Percentiles rank a stretch among this genome's conserved stretches.
Evolutionary conservation across 2,113 vertebrate genomes (phyloP).

Genomic region (Leptosomus discolor): DNA sequence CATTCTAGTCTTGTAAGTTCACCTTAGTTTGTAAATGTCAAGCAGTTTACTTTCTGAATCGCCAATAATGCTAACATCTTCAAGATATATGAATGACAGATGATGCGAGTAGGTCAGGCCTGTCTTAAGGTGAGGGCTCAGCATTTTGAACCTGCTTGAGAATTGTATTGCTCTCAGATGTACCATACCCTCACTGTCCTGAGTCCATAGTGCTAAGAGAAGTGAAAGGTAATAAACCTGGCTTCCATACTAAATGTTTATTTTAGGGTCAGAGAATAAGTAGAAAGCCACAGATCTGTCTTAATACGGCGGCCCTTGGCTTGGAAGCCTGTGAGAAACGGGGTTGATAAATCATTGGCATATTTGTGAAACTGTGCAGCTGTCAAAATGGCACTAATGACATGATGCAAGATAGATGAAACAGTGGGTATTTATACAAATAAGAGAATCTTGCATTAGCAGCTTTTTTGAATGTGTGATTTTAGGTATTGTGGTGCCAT

Average conservation of each 20-base stretch:
- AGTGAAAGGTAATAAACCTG: background rate
- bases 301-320: background rate
- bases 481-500: background rate
- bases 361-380: background rate
- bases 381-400: background rate
- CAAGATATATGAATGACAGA: background rate
- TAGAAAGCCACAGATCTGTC: background rate
- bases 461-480: background rate
- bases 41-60: background rate
- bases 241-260: background rate
- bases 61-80: background rate
- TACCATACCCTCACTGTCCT: background rate
- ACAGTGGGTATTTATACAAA: background rate
- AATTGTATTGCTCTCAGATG: background rate
- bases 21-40: background rate
- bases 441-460: background rate
- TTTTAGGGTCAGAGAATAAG: background rate
- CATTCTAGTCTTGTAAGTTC: background rate
- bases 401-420: background rate
- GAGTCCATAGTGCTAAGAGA: background rate
- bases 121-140: background rate
- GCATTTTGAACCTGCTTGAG: background rate
- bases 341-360: background rate
- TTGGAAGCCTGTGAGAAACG: background rate
- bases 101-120: background rate